Base-by-base conservation (phyloP, 2,797 vertebrate genomes). In the Coregonus suidteri region DNA sequence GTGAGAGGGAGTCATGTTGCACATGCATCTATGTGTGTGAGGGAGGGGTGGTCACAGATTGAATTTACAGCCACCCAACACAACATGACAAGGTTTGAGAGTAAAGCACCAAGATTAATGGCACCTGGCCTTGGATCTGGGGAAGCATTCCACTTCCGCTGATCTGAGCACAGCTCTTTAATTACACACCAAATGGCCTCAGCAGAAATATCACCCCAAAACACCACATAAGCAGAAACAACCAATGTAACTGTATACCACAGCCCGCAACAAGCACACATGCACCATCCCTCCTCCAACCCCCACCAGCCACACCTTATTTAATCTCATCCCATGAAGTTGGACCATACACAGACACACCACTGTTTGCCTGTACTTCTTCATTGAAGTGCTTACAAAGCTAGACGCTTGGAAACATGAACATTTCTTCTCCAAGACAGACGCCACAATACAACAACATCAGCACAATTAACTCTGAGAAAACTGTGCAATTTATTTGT, bases 91-190 rank as follows among this genome's bases (percentile, higher is more conserved):
- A 34, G 3, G 31, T 34, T 34, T 15, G 3, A 13, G 53, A 37
- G 65, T n/a, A 75, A 37, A 75, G 34, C 68, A 51, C 35, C 15
- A 71, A 85, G 77, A 86, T 86, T 82, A 86, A 87, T 85, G 79
- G 78, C 72, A 84, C 76, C 75, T 77, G 77, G 53, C 74, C 74
- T 53, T 75, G 67, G 79, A 79, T 84, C 74, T 75, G 56, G 71
- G 80, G 78, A 79, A 56, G 74, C 25, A 1, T 25, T 25, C 25
- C 25, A 25, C 25, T 25, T 25, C 25, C 25, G 25, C 25, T 25
- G 25, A 25, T 25, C 25, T 25, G 25, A 25, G 25, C 25, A 25
- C 25, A 25, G 25, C 25, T 25, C 25, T 25, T 25, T 25, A 25
- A 87, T 85, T 84, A 83, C 34, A 56, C 35, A 37, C 54, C 64